Conservation (phyloP, 2,113 vertebrate species). For the Fregetta grallaria region DNA sequence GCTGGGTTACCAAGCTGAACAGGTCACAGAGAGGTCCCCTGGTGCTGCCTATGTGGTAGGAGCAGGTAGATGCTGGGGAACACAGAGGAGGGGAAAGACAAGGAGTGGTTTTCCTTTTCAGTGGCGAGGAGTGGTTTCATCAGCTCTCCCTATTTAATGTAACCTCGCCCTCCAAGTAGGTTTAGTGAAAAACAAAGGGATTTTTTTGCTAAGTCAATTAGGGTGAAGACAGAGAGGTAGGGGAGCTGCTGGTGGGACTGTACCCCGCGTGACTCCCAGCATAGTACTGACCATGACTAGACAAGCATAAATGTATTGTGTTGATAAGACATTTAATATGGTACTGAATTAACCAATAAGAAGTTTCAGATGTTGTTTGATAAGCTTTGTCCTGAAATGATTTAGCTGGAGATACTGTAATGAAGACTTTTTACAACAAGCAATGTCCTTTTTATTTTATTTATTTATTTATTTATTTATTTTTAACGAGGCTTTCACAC, state of each 20-base stretch:
- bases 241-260: background rate
- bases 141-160: background rate
- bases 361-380: background rate
- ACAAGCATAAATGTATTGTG: background rate
- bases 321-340: background rate
- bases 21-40: background rate
- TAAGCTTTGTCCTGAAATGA: background rate
- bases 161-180: background rate
- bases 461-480: background rate
- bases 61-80: background rate
- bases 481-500: background rate
- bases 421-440: background rate
- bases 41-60: accelerated
- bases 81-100: background rate
- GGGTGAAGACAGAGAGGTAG: background rate
- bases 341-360: background rate
- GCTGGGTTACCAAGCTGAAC: background rate
- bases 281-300: background rate
- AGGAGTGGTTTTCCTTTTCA: background rate
- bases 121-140: background rate
- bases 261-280: background rate
- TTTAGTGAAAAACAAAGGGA: background rate
- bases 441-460: background rate
- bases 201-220: background rate
- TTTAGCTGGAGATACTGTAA: background rate